phyloP scores from a whole-genome alignment of 2,113 vertebrate species.

The Candoia aspera region DNA sequence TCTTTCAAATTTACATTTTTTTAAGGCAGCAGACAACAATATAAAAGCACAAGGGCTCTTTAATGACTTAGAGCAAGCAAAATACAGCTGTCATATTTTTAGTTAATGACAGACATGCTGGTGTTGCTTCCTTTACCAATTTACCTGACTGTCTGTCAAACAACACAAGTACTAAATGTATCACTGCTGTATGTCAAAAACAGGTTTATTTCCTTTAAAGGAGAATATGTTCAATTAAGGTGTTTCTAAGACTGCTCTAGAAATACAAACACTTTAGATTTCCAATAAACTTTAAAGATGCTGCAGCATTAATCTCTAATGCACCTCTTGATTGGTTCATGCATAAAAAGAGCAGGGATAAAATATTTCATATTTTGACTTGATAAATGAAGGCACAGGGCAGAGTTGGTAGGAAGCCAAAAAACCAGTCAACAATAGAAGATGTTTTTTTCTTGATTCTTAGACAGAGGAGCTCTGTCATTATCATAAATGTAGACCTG shows the following conservation, averaged over 20 bases:
- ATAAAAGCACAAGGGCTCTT: background rate
- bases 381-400: background rate
- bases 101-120: background rate
- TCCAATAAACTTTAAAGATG: background rate
- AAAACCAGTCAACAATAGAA: background rate
- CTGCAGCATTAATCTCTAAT: background rate
- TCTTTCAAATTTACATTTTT: background rate
- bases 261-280: background rate
- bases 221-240: background rate
- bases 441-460: background rate
- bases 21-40: background rate
- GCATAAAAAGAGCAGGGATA: background rate
- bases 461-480: background rate
- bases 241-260: background rate
- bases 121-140: background rate
- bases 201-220: background rate
- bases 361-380: conserved; percentile 12
- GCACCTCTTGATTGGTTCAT: background rate
- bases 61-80: conserved; percentile 12
- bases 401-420: background rate
- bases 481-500: conserved; percentile 3
- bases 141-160: background rate
- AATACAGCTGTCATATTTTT: background rate
- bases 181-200: background rate
- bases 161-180: background rate